Base-by-base conservation (phyloP, 2,888 invertebrate genomes). In the Brachynemurus nebulosus region DNA sequence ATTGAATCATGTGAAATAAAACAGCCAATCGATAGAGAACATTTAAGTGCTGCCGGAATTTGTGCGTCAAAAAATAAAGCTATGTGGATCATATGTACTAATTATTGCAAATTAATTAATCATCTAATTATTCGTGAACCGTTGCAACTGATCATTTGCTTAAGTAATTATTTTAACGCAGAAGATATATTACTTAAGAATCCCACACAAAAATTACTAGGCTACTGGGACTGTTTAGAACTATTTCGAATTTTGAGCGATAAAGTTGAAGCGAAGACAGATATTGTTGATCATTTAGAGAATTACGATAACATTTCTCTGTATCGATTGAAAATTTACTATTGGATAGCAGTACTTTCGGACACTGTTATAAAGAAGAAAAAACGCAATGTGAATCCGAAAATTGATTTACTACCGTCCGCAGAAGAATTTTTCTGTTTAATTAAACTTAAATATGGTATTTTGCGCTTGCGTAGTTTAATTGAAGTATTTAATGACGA, bases 301-400 rank as follows among this genome's bases (percentile, higher is more conserved):
- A 17, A 9, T 19, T 37, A 37, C 12, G 37, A 37, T 37, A 20
- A n/a, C 9, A 20, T 37, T 37, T 20, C 37, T 2, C 19, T 37
- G 37, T 37, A 37, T 37, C n/a, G 18, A 3, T 19, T 37, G 12
- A 37, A 37, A 37, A 19, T 37, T 37, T 37, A 37, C 8, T 37
- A 17, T 17, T 37, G 37, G 37, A 19, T 11, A 4, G n/a, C 30
- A 30, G 14, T 30, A n/a, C 14, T 14, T 4, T 12, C n/a, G n/a
- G 30, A 30, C 5, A 30, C n/a, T 30, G 30, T 30, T 30, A 12
- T 30, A 6, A 30, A 30, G 14, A 30, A 30, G 30, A 30, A 30
- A 30, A 30, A 30, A 30, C 30, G 30, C 14, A 3, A n/a, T 30
- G 30, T n/a, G 4, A 30, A 30, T 11, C 20, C 20, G 9, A 37